Evolutionary conservation across 2,888 invertebrate species (phyloP), one percentile per base, ranked within the genome.

Genomic region (Lomographa bimaculata): DNA sequence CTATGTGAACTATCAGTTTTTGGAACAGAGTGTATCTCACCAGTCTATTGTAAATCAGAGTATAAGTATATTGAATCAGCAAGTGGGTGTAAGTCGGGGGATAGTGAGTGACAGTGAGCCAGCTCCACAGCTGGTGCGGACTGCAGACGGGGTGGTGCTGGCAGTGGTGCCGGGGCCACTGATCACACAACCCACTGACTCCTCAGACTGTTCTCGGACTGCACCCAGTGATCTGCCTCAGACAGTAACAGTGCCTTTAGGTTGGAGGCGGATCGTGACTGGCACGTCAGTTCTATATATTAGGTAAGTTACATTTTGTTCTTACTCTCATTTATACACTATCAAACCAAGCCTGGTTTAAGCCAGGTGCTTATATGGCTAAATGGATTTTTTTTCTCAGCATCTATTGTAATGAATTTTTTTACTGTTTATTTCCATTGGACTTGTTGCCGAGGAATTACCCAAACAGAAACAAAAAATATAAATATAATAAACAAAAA

Each of bases 1-100:
- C 67, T 83, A 75, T 78, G 78, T 89, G 64, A 89, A 89, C 80
- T 90, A 89, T 71, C 89, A 89, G 67, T 79, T 89, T 64, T 73
- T 89, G 74, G 89, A 89, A 82, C 89, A 89, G 64, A 89, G 85
- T 81, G 83, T 89, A 49, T 81, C 86, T 40, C 89, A 89, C 62
- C 89, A 89, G 54, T 85, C 87, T 11, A 85, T 87, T 74, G 86
- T 89, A 59, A 89, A 89, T 78, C 87, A 89, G 59, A 85, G 84
- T 76, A 86, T 89, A 57, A 87, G 82, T 74, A 86, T 89, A 75
- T 69, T 89, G 55, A 89, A 86, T 68, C 89, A 87, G 71, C 87
- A 89, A 71, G 83, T 87, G 33, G 84, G 87, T 62, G 85, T 84
- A 50, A 80, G 64, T 67, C 64, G 78, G 54, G 76, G 80, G 47